Conservation (phyloP, 2,888 invertebrate genomes). For the Rugalucina vietnamica region DNA sequence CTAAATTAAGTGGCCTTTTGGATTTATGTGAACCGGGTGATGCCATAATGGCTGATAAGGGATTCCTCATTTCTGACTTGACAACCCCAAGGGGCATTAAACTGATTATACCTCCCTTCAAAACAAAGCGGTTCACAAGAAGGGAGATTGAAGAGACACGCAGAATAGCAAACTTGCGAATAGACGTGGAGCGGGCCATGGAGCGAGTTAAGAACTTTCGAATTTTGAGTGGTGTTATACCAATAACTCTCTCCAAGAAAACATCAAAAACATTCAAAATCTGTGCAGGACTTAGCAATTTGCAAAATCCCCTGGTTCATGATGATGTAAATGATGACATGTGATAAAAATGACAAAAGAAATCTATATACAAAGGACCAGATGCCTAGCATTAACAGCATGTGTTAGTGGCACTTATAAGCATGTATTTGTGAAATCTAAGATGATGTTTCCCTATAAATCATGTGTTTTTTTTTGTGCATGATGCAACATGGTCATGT, state of each 20-base stretch:
- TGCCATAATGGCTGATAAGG: conserved; percentile 63
- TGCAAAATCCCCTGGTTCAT: neutral
- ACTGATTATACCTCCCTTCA: conserved; percentile 50
- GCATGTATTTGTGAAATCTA: too few relatives aligned
- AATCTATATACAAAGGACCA: too few relatives aligned
- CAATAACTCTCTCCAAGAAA: neutral
- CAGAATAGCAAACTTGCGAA: conserved; percentile 27
- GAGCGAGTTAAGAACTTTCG: conserved; percentile 19
- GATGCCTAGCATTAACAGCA: too few relatives aligned
- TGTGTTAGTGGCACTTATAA: too few relatives aligned
- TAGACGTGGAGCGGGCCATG: conserved; percentile 35
- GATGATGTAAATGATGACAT: too few relatives aligned
- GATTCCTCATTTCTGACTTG: conserved; percentile 48
- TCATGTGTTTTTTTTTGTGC: too few relatives aligned
- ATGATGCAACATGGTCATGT: too few relatives aligned
- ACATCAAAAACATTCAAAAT: conserved; percentile 13
- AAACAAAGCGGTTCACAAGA: neutral
- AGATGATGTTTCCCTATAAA: too few relatives aligned
- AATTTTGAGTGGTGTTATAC: conserved; percentile 27
- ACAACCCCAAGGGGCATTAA: conserved; percentile 28
- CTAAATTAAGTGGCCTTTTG: conserved; percentile 33
- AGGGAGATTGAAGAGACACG: conserved; percentile 3
- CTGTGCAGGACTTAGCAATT: neutral
- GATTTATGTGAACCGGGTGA: conserved; percentile 57
- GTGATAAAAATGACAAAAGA: too few relatives aligned